Base-by-base conservation (phyloP, 2,888 invertebrate species). In the Bugula neritina region DNA sequence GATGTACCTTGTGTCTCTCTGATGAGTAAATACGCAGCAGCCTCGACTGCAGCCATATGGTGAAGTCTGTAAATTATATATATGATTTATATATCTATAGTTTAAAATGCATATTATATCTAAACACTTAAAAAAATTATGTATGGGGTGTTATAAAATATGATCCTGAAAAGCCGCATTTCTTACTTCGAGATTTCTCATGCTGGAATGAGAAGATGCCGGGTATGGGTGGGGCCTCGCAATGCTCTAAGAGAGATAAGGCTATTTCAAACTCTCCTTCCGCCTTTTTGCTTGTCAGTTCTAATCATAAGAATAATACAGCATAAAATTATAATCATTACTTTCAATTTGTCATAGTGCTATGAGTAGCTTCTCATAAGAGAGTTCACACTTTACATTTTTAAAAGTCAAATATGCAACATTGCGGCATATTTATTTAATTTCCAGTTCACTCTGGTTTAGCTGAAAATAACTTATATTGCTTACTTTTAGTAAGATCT, bases 191-290 rank as follows among this genome's bases (percentile, higher is more conserved):
- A n/a, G 63, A 63, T n/a, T 63, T 27, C 10, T 21, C 31, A 63
- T 63, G 25, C 21, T 27, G 21, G n/a, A 63, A 63, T 31, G 29
- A 13, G 27, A 63, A 63, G 2, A 63, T 63, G n/a, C 31, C 31
- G 10, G 63, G 17, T 17, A 63, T 27, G 3, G 63, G 63, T 29
- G 63, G 63, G 10, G 21, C 63, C 34, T 27, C 17, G 63, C 63
- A 63, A 31, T 63, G 29, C 31, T 63, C 63, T 5, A 63, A 63
- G 34, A 63, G 27, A 27, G 63, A 63, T 3, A 63, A 31, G 10
- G 63, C 63, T 13, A 63, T 63, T 63, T 63, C 63, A 63, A 63
- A 63, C n/a, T 63, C 63, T 5, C 63, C 29, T 5, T 21, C 21
- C 3, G 63, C 63, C 63, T 63, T 63, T 27, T 29, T 13, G 10